Evolutionary conservation across 2,113 vertebrate genomes (phyloP).

Genomic region (Phaethornis superciliosus): DNA sequence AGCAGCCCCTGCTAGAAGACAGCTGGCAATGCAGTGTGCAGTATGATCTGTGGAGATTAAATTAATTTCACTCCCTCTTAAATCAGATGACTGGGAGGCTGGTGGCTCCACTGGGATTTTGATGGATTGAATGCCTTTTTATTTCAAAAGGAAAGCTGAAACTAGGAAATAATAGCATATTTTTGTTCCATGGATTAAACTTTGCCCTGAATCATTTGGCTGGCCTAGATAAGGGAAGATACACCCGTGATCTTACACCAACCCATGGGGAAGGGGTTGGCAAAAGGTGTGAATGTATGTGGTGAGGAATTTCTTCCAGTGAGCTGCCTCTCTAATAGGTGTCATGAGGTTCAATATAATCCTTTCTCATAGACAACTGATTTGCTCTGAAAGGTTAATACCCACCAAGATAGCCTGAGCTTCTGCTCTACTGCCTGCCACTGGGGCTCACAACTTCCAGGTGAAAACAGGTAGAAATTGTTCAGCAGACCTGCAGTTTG

Average conservation of each 20-base stretch:
- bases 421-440: neutral
- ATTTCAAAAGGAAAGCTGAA: neutral
- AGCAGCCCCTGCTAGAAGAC: slow-evolving; percentile 4
- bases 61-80: slow-evolving; percentile 2
- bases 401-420: neutral
- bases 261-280: neutral
- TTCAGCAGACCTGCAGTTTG: neutral
- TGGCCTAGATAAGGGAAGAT: neutral
- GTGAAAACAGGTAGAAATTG: neutral
- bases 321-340: neutral
- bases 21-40: neutral
- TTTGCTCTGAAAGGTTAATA: neutral
- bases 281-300: neutral
- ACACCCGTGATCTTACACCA: neutral
- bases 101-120: slow-evolving; percentile 28
- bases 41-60: neutral
- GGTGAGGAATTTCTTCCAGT: neutral
- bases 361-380: neutral
- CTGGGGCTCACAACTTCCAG: neutral
- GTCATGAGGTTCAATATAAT: neutral
- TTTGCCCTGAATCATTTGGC: neutral
- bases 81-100: neutral
- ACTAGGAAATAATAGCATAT: neutral
- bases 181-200: slow-evolving; percentile 15
- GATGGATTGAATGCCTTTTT: slow-evolving; percentile 5